These are phyloP conservation scores for Ellobium chinense DNA, from an alignment of 2,888 invertebrate species.

Conservation along the genomic window DNA sequence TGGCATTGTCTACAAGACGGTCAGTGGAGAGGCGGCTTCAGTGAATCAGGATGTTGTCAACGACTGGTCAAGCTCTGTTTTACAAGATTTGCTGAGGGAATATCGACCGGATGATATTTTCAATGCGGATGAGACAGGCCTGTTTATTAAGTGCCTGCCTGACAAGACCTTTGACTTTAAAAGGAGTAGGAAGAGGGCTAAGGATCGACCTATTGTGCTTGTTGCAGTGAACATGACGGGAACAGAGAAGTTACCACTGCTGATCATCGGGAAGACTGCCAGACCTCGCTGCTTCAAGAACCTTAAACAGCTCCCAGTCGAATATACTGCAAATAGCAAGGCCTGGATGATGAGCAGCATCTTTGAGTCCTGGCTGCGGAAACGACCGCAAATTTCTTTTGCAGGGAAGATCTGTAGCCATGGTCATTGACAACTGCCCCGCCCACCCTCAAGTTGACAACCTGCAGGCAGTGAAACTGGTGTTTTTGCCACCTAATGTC, in stretches of 20 bases:
- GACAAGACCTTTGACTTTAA: slow-evolving; percentile 52
- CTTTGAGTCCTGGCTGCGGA: slow-evolving; percentile 55
- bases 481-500: no score
- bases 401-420: no score
- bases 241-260: slow-evolving; percentile 46
- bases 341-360: slow-evolving; percentile 55
- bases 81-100: not conserved
- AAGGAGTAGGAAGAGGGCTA: slow-evolving; percentile 48
- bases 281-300: slow-evolving; percentile 55
- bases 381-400: no score
- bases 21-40: slow-evolving; percentile 51
- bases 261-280: slow-evolving; percentile 55
- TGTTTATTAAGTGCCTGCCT: slow-evolving; percentile 54
- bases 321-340: slow-evolving; percentile 51
- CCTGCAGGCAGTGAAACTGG: no score
- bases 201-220: slow-evolving; percentile 53
- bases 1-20: slow-evolving; percentile 46
- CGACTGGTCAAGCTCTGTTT: slow-evolving; percentile 46
- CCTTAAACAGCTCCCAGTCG: slow-evolving; percentile 46
- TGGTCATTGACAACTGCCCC: no score
- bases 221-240: slow-evolving; percentile 55
- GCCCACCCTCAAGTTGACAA: no score
- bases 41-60: slow-evolving; percentile 40
- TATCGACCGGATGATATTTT: slow-evolving; percentile 51
- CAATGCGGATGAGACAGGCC: slow-evolving; percentile 56